A percentile compares a stretch with the other conserved stretches of the same genome.
Evolutionary conservation across 64 coral and sea anemone genomes (phyloP).

Genomic region (Stichodactyla mertensii): DNA sequence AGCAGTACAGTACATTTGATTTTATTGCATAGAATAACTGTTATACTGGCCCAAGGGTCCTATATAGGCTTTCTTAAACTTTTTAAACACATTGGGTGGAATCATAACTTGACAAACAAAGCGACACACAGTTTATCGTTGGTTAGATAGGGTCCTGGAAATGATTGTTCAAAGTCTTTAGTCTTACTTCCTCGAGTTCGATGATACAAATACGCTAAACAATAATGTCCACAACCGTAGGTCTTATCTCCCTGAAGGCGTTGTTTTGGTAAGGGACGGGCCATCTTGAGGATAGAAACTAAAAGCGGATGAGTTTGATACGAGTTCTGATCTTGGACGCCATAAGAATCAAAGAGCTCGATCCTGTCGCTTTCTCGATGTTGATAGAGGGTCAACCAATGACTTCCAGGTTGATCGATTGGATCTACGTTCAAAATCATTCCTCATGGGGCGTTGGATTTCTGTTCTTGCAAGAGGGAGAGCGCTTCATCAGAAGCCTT

Average conservation of each 20-base stretch:
- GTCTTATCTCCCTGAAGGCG: too few relatives aligned
- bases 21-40: background rate
- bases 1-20: background rate
- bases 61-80: slow-evolving; percentile 7
- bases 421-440: slow-evolving; percentile 14
- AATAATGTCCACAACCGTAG: too few relatives aligned
- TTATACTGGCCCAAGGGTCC: background rate
- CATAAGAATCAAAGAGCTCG: background rate
- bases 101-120: slow-evolving; percentile 13
- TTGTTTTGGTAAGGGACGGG: too few relatives aligned
- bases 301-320: too few relatives aligned
- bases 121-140: background rate
- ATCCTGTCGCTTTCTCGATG: background rate
- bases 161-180: too few relatives aligned
- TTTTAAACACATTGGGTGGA: background rate
- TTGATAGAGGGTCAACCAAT: background rate
- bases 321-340: background rate
- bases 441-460: background rate
- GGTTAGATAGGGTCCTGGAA: too few relatives aligned
- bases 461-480: background rate
- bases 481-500: slow-evolving; percentile 2
- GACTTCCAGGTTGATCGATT: background rate
- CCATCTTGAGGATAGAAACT: too few relatives aligned
- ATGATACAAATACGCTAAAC: too few relatives aligned
- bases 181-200: too few relatives aligned